Evolutionary conservation across 2,113 vertebrate species (phyloP), one percentile per base, ranked within the genome.

Genomic region (Nyctibius bracteatus): DNA sequence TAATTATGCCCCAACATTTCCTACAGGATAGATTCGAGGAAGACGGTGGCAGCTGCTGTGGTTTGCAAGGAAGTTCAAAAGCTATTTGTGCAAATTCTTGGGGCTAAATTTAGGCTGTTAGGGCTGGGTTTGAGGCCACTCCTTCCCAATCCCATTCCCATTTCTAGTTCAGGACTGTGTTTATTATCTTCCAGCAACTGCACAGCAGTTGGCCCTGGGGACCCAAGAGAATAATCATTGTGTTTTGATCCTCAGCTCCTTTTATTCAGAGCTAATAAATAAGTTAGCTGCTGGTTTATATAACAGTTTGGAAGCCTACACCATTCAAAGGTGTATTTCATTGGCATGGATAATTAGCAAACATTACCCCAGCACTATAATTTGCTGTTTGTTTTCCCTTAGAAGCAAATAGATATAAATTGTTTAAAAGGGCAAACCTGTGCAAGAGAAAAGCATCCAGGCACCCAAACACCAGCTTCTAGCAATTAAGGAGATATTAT

Each of bases 181-280:
- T 94, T 73, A 74, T 81, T 90, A 71, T 33, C 39, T 87, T 87
- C 61, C 46, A 73, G 75, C 73, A 92, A 41, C 49, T 79, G 77
- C 65, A 89, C 62, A 93, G 72, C 66, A 91, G 70, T 44, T 3
- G 8, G 51, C 81, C 77, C 70, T 46, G n/a, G 67, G 73, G 65
- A 87, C 59, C 72, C 54, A 58, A 58, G 61, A 67, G 61, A 79
- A 77, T 89, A 92, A 90, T 81, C 61, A 66, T 30, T 78, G 58
- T 81, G n/a, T 35, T 91, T 78, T 92, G 72, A 82, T 74, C 52
- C 44, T 86, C 33, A 33, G 67, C 57, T 83, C 77, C 11, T 66
- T 95, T 94, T n/a, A n/a, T n/a, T 82, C 85, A 79, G 54, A 80
- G 74, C 74, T 93, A 89, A 83, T 93, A 96, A 91, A 91, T 75